Evolutionary conservation across 1,140 invertebrate species (phyloP).

Genomic region (Drosophila baimaii): DNA sequence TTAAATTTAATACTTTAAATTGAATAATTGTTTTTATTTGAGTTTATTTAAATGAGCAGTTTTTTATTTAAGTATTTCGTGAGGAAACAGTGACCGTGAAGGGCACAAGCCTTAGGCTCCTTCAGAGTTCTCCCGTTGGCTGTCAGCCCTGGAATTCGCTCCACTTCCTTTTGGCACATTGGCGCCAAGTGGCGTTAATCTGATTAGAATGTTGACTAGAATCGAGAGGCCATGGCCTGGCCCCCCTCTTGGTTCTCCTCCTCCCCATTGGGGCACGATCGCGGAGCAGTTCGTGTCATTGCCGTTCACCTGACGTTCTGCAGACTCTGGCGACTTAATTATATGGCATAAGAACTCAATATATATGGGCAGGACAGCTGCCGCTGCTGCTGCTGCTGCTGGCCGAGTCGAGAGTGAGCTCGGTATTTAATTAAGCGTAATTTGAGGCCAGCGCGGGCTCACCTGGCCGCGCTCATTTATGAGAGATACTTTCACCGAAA

Average conservation of each 20-base stretch:
- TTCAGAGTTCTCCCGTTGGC: background rate
- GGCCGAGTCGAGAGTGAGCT: constrained; percentile 30
- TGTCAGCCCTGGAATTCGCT: constrained; percentile 34
- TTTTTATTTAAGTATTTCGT: background rate
- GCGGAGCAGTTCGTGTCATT: constrained; percentile 71
- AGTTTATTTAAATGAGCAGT: background rate
- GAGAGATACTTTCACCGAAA: constrained; percentile 79
- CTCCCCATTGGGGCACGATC: constrained; percentile 47
- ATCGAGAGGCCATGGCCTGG: constrained; percentile 21
- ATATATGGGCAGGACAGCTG: constrained; percentile 59
- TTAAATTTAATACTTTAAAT: background rate
- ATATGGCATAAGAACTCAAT: constrained; percentile 65
- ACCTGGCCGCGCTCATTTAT: constrained; percentile 64
- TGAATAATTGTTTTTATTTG: background rate
- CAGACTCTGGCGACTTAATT: constrained; percentile 62
- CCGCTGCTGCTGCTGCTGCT: constrained; percentile 15
- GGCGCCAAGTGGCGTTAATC: constrained; percentile 78
- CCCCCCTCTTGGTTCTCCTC: too few relatives aligned
- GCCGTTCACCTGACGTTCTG: constrained; percentile 72
- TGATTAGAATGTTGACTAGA: constrained; percentile 68
- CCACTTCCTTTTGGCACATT: constrained; percentile 57
- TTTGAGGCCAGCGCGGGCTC: constrained; percentile 55
- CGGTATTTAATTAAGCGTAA: constrained; percentile 77
- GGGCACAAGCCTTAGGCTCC: background rate
- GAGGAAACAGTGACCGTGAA: background rate